Base-by-base conservation (phyloP, 2,113 vertebrate species). In the Gambusia holbrooki region DNA sequence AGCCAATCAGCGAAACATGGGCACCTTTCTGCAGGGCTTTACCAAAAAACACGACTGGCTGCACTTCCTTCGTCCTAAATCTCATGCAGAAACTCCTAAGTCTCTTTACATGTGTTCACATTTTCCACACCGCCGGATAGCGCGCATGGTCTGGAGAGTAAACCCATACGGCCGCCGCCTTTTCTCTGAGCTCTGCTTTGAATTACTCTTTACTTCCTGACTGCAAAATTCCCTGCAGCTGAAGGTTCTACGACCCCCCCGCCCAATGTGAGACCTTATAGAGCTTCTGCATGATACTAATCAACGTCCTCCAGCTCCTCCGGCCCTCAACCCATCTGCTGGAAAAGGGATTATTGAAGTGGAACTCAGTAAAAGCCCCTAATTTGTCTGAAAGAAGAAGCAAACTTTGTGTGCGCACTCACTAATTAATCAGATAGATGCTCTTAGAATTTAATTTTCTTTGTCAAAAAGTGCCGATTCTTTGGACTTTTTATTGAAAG, bases 131-230 rank as follows among this genome's bases (percentile, higher is more conserved):
- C 48, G 19, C 22, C 48, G 35, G 64, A 66, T 29, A n/a, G 37
- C 66, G 81, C 64, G 70, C 81, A 71, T 71, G 77, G 33, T 75
- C 71, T 78, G 35, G 35, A 80, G 80, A 87, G 76, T 83, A 66
- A 80, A 86, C 74, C 78, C 72, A 65, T 86, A 67, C 75, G 54
- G 83, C 2, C 25, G 7, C 61, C 77, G 51, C 70, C 79, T 75
- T 86, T 81, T 87, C 84, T 81, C 77, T 27, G 40, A 75, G 71
- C 51, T 84, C 90, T 94, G 92, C 82, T 93, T 92, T 93, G 17
- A 93, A 93, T 93, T 37, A 93, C 86, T 84, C 71, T 87, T 74
- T 81, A 86, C 88, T 93, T 93, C 91, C 91, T 93, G 89, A 77
- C 83, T 75, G 78, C 71, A 72, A 70, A 42, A 81, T 27, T 89